Evolutionary conservation across 2,888 invertebrate genomes (phyloP), one percentile per base, ranked within the genome.

Genomic region (Sphaerophoria taeniata): DNA sequence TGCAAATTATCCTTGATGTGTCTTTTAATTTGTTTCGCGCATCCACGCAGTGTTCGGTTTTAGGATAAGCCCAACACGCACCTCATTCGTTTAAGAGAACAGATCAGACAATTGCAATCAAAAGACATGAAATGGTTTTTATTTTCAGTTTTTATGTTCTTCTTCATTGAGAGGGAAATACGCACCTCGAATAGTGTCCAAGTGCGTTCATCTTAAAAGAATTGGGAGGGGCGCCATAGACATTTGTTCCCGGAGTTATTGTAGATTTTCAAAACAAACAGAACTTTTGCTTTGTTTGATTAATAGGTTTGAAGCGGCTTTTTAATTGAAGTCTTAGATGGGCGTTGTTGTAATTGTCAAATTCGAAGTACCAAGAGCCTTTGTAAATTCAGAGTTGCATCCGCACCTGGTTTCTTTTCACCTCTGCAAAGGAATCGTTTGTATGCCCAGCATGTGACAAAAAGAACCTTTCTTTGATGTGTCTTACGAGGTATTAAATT

Each of bases 1-100:
- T 85, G 85, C 85, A 85, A 85, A 85, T 85, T 85, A 85, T 77
- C 81, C 80, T 81, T 77, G 85, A 85, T 76, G 85, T 63, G 76
- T 81, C 76, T 85, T 85, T 85, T 85, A 85, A 85, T 85, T 85
- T 85, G 85, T 85, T 81, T 85, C 69, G 85, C 85, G 85, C 73
- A 85, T 81, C 85, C 85, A 85, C 85, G 85, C 78, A 74, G 45
- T 45, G 47, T 63, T 47, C 39, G 69, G 24, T 24, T 24, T 2
- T 24, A 24, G 69, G 58, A 74, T 43, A 60, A 56, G 36, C 60
- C 24, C 60, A 69, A 77, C 63, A 65, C 76, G 65, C 61, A 72
- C 61, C 31, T 61, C 45, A 16, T 61, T 71, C n/a, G 43, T 72
- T 81, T 67, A 65, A 56, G 58, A 14, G 58, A 34, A 33, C 45